Evolutionary conservation across 2,888 invertebrate genomes (phyloP), one percentile per base, ranked within the genome.

Genomic region (Tenthredo mesomela): DNA sequence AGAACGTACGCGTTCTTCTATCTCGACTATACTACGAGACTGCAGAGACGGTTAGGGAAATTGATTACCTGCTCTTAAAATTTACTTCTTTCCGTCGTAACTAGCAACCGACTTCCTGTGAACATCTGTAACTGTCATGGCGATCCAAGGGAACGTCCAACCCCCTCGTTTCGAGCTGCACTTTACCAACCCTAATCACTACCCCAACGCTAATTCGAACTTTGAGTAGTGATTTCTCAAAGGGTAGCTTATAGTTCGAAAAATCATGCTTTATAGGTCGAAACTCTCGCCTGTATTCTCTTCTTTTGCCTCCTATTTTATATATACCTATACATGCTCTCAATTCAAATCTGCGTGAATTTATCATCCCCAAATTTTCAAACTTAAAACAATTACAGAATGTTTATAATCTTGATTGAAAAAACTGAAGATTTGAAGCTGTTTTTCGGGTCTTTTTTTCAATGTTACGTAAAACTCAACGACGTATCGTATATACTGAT

Each of bases 141-240:
- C 85, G 67, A 84, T 82, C 21, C 82, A 47, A 82, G 82, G 77
- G 86, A 85, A 85, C 85, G 88, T 84, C 85, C 88, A 86, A 88
- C 87, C 87, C 86, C 85, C 86, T 88, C 86, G 85, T 88, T 88
- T 86, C 84, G 84, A 86, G 85, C 86, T 86, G 78, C 85, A 86
- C 88, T 88, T 87, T 85, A 82, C 70, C 50, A 75, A 85, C 85
- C 88, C 86, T 89, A 88, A 89, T 89, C 87, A 88, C 89, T 88
- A 88, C 87, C 87, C 88, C 87, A 89, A 87, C 78, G 86, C 82
- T 85, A 85, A 85, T 86, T 86, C 78, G 82, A 40, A 50, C 85
- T 82, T 85, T 86, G 75, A 82, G 85, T 86, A 87, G 86, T 87
- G 86, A 87, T 89, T 89, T 87, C 86, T 87, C 85, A 78, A 85